These are phyloP conservation scores for Galerucella nymphaeae DNA, from an alignment of 2,888 invertebrate genomes.

Conservation along the genomic window DNA sequence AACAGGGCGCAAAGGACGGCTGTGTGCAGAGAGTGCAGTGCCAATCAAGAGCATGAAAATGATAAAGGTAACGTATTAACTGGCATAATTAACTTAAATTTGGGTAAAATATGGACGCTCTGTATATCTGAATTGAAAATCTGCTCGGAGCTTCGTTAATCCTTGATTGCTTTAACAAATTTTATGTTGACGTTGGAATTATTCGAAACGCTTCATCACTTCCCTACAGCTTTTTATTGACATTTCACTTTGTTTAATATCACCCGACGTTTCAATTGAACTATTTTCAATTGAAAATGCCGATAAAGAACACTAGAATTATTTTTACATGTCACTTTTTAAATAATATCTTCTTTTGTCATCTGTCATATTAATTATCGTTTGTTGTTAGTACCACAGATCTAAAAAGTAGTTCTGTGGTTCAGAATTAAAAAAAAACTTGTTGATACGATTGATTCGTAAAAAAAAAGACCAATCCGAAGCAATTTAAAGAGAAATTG, in stretches of 20 bases:
- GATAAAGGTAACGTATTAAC: slow-evolving; percentile 49
- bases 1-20: slow-evolving; percentile 52
- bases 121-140: background rate
- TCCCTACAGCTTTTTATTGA: background rate
- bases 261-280: background rate
- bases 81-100: background rate
- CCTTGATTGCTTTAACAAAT: background rate
- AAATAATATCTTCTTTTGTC: too few species aligned
- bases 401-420: too few species aligned
- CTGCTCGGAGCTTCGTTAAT: background rate
- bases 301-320: too few species aligned
- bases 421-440: background rate
- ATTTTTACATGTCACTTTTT: too few species aligned
- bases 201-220: background rate
- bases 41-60: slow-evolving; percentile 61
- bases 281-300: background rate
- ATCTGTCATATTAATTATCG: too few species aligned
- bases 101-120: background rate
- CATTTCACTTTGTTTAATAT: background rate
- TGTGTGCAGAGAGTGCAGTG: slow-evolving; percentile 64
- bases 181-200: background rate
- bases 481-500: slow-evolving; percentile 31
- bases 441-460: background rate
- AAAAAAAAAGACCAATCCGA: slow-evolving; percentile 25
- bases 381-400: too few species aligned